These are phyloP conservation scores for Synanthedon formicaeformis DNA, from an alignment of 2,888 invertebrate genomes.

Conservation along the genomic window DNA sequence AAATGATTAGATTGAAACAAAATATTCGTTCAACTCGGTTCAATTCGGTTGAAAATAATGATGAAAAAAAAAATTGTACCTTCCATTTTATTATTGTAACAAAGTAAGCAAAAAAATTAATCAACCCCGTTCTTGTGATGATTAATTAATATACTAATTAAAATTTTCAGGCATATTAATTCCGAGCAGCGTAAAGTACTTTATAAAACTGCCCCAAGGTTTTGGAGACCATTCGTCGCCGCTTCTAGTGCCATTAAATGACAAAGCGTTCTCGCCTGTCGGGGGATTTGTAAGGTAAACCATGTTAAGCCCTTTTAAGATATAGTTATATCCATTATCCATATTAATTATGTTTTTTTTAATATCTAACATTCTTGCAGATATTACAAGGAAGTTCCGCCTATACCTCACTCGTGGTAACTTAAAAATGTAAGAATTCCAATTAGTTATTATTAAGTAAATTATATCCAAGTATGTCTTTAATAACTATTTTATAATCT, in stretches of 20 bases:
- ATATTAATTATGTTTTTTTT: background rate
- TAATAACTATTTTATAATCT: too few species aligned
- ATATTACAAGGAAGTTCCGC: slow-evolving; percentile 61
- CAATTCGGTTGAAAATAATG: too few species aligned
- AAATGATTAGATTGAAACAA: too few species aligned
- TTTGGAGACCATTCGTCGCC: slow-evolving; percentile 25
- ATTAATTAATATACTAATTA: too few species aligned
- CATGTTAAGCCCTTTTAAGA: background rate
- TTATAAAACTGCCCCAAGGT: slow-evolving; percentile 41
- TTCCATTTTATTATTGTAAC: too few species aligned
- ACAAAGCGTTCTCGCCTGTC: slow-evolving; percentile 48
- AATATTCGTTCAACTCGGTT: too few species aligned
- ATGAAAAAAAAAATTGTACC: too few species aligned
- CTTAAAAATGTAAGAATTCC: background rate
- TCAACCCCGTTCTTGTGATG: too few species aligned
- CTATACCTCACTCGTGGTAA: slow-evolving; percentile 50
- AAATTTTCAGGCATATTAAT: slow-evolving; percentile 40
- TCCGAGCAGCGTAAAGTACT: slow-evolving; percentile 57
- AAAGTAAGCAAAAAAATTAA: too few species aligned
- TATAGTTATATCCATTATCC: too few species aligned
- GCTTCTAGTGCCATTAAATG: slow-evolving; percentile 43
- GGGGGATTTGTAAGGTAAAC: slow-evolving; percentile 57
- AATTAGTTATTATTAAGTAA: too few species aligned
- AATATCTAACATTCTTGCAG: slow-evolving; percentile 22
- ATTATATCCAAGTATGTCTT: too few species aligned